Base-by-base conservation (phyloP, 2,113 vertebrate species). In the Peromyscus leucopus region DNA sequence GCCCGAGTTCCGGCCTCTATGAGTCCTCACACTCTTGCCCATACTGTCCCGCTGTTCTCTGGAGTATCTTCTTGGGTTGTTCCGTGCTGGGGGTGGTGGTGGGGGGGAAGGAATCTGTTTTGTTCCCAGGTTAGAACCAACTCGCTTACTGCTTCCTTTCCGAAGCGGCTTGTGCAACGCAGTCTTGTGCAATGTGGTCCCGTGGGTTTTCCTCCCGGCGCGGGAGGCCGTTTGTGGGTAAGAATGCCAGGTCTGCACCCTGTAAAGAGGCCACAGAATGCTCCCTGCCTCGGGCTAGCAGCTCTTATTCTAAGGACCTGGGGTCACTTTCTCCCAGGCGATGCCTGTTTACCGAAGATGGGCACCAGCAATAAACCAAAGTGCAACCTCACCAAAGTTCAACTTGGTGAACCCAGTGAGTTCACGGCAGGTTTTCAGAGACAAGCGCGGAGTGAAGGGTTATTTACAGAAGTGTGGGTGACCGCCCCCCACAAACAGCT, bases 151-250 rank as follows among this genome's bases (percentile, higher is more conserved):
- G 1, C 0, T 33, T 76, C 48, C 55, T 55, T 2, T 28, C 17
- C 9, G 2, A 33, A 57, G 39, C 1, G 33, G 10, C 0, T 5
- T 10, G 55, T 33, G 26, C 31, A 46, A 33, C 1, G 22, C 51
- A 55, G 67, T 16, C 0, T 3, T 9, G 55, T n/a, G 24, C 36
- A 46, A 31, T 4, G 33, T 42, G 22, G 31, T 31, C 80, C 63
- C 9, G 8, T 26, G 51, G 22, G 1, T 42, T 33, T 90, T 42
- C 39, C 78, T 51, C 75, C 12, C 0, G 12, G 33, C 46, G 28
- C 55, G 59, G 59, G 46, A 67, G 33, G 79, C 82, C 46, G 90
- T 51, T 87, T 74, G 36, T 33, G 71, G 83, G 17, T 26, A 36
- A 74, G 61, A 13, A 28, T 24, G 80, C 80, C 91, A 61, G 46